Evolutionary conservation across 2,888 invertebrate genomes (phyloP), one percentile per base, ranked within the genome.

Genomic region (Plutella xylostella): DNA sequence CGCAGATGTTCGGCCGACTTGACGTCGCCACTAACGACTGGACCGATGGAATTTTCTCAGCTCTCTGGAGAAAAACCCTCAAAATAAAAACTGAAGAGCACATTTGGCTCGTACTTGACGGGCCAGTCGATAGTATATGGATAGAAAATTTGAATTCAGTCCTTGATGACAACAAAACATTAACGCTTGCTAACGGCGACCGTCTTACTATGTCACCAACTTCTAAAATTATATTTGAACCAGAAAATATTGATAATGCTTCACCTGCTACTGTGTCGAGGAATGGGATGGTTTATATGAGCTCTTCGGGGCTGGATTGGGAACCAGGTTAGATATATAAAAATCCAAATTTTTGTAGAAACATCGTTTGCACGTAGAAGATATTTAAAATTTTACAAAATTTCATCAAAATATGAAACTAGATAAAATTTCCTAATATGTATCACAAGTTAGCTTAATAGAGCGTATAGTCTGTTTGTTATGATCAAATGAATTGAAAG

Each of bases 1-100:
- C 97, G 0, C 97, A 98, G 85, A 98, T 98, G 98, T 98, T 98
- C 68, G 98, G 98, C 0, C 88, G 96, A 21, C 80, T 97, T 18
- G 97, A 98, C 65, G 97, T 98, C 0, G 97, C 97, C 2, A 98
- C 97, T 1, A 98, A 98, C 64, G 98, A 98, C 65, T 98, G 98
- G 98, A 98, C 97, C 0, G 97, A 98, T 69, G 98, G 98, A 5
- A 97, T 98, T 60, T 98, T 98, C 75, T 97, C 97, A 1, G 96
- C 97, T 0, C 80, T 98, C 0, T 98, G 97, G 98, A 87, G 97
- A 31, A 96, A 97, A 76, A 97, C 97, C 0, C 85, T 96, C 1
- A 94, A 94, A 74, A 80, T 93, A 1, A 97, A 94, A 76, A 89
- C 91, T 54, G 92, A 89, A 3, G 97, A 97, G 60, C 88, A 94